A percentile compares a stretch with the other conserved stretches of the same genome.
Conservation (phyloP, 2,113 vertebrate genomes). For the Octodon degus region DNA sequence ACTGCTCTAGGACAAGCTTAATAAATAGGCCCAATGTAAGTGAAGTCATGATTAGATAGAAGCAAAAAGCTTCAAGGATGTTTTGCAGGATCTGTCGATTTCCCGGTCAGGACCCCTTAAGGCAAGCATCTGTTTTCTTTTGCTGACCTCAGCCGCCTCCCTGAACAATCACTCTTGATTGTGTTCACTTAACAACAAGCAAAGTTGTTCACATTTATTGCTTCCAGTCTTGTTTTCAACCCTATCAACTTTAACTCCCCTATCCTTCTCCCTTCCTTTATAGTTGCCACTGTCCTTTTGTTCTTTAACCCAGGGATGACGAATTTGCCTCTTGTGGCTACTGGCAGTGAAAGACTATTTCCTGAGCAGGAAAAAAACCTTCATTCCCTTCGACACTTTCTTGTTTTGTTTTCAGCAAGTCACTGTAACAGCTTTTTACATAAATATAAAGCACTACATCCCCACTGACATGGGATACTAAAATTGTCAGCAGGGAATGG, state of each 20-base stretch:
- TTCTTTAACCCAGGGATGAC: background rate
- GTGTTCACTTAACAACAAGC: background rate
- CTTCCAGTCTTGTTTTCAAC: background rate
- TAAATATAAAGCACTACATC: background rate
- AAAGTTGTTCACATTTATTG: background rate
- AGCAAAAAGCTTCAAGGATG: background rate
- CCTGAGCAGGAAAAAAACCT: background rate
- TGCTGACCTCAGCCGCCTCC: background rate
- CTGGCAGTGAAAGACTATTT: background rate
- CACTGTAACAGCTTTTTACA: background rate
- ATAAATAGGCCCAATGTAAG: background rate
- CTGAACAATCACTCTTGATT: background rate
- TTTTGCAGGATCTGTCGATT: background rate
- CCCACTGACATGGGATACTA: background rate
- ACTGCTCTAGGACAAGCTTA: background rate
- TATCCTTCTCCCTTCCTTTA: background rate
- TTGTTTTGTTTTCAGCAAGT: conserved; percentile 42
- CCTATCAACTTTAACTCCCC: background rate
- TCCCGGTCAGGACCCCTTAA: background rate
- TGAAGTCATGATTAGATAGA: background rate
- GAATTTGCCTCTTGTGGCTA: background rate
- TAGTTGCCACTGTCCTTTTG: conserved; percentile 10
- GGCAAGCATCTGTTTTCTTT: background rate
- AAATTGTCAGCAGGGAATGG: background rate
- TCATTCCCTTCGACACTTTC: conserved; percentile 33